Evolutionary conservation across 2,888 invertebrate species (phyloP), one percentile per base, ranked within the genome.

Genomic region (Cheilosia soror): DNA sequence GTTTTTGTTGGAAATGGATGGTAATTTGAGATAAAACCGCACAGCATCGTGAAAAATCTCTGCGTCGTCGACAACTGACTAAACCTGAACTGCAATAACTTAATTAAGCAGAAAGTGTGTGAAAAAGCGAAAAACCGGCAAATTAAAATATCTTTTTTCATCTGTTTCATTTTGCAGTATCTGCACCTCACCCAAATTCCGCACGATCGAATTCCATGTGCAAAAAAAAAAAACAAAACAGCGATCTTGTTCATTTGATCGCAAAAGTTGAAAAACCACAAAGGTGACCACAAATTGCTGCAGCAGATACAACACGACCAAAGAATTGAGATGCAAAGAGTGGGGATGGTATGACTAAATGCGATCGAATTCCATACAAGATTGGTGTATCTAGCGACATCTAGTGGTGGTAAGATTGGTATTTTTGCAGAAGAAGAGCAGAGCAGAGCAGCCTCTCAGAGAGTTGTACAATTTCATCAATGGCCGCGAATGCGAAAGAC

Each of bases 231-330:
- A 31, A 63, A 29, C 0, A 40, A 20, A 20, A 55, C 9, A 65
- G 20, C 53, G 42, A 71, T 72, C 51, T 49, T 49, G 71, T 60
- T 76, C 80, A 58, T 71, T 84, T 75, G 76, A 80, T 80, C 84
- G 66, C 65, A 60, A 81, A 85, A 85, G 81, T 66, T 85, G 76
- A 77, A 85, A 85, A 85, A 85, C 85, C 85, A 77, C 85, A 85
- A 81, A 72, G 68, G 33, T 63, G 62, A 77, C 85, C 85, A 68
- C 81, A 85, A 81, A 80, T 81, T 84, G 65, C 69, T 31, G 73
- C 47, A 68, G 27, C 27, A 47, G 15, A 15, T 9, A 7, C 47
- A 20, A 7, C 68, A 66, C 73, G 66, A 15, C 25, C 27, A 9
- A 44, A 40, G 13, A 42, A 60, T 4, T n/a, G n/a, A 60, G 40